These are phyloP conservation scores for Acronicta alni DNA, from an alignment of 2,888 invertebrate species.

Conservation along the genomic window DNA sequence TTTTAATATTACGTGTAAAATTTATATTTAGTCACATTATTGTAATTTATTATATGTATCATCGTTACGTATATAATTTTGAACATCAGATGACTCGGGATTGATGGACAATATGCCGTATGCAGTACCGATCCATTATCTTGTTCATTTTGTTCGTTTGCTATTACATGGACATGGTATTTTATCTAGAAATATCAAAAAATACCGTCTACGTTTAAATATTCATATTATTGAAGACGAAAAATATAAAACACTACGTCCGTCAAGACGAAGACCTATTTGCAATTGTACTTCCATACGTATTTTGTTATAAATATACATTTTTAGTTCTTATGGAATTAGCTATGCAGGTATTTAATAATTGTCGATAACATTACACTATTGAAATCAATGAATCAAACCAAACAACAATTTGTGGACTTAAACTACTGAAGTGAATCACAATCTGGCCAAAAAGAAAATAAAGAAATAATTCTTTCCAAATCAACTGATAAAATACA, in stretches of 20 bases:
- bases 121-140: slow-evolving; percentile 67
- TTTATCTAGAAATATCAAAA: slow-evolving; percentile 82
- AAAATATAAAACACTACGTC: slow-evolving; percentile 76
- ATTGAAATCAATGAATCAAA: slow-evolving; percentile 72
- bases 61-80: slow-evolving; percentile 89
- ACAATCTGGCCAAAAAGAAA: slow-evolving; percentile 78
- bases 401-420: slow-evolving; percentile 76
- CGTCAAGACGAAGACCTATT: slow-evolving; percentile 78
- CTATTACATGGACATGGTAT: slow-evolving; percentile 82
- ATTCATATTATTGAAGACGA: slow-evolving; percentile 72
- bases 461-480: slow-evolving; percentile 70
- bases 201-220: slow-evolving; percentile 79
- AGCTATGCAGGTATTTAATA: slow-evolving; percentile 72
- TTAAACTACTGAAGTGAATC: slow-evolving; percentile 77
- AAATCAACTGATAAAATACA: slow-evolving; percentile 85
- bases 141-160: slow-evolving; percentile 70
- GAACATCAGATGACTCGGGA: slow-evolving; percentile 86
- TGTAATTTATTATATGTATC: slow-evolving; percentile 88
- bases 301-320: slow-evolving; percentile 85
- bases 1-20: slow-evolving; percentile 88
- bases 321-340: slow-evolving; percentile 79
- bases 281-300: slow-evolving; percentile 89
- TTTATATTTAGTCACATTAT: slow-evolving; percentile 88
- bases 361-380: slow-evolving; percentile 69
- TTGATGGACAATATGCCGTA: slow-evolving; percentile 72